A percentile compares a stretch with the other conserved stretches of the same genome.
Conservation (phyloP, 2,888 invertebrate genomes). For the Hecatera dysodea region DNA sequence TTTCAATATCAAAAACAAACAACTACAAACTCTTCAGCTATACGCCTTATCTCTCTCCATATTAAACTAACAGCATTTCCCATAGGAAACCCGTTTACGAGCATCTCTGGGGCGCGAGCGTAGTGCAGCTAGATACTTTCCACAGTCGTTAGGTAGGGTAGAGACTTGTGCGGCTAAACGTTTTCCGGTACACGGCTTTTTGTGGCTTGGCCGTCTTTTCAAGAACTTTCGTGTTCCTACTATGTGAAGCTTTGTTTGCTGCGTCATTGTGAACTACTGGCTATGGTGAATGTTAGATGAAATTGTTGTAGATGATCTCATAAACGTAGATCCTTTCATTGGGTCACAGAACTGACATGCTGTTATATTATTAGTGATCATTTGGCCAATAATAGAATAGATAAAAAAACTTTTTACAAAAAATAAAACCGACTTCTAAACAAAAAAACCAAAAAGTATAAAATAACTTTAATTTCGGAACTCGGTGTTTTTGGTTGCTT, state of each 20-base stretch:
- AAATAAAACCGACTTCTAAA: too few relatives aligned
- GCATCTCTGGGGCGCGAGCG: conserved; percentile 31
- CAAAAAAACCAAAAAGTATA: too few relatives aligned
- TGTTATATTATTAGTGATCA: too few relatives aligned
- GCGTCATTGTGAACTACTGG: conserved; percentile 33
- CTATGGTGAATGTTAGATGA: conserved; percentile 11
- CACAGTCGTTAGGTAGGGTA: conserved; percentile 60
- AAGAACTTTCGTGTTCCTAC: conserved; percentile 46
- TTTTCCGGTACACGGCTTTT: conserved; percentile 67
- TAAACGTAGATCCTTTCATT: neutral
- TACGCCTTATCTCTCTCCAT: conserved; percentile 44
- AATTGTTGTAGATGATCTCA: neutral
- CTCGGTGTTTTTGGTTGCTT: too few relatives aligned
- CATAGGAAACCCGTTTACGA: conserved; percentile 55
- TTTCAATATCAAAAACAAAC: conserved; percentile 16
- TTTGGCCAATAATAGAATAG: too few relatives aligned
- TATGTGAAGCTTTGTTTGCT: conserved; percentile 63
- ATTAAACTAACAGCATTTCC: conserved; percentile 57
- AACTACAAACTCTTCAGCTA: conserved; percentile 3
- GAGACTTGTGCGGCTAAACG: conserved; percentile 59
- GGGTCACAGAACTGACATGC: too few relatives aligned
- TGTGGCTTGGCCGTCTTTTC: conserved; percentile 60
- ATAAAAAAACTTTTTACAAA: too few relatives aligned
- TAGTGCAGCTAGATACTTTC: conserved; percentile 49
- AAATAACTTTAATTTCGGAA: too few relatives aligned